Evolutionary conservation across 1,140 invertebrate species (phyloP).

Genomic region (Sinonovacula constricta): DNA sequence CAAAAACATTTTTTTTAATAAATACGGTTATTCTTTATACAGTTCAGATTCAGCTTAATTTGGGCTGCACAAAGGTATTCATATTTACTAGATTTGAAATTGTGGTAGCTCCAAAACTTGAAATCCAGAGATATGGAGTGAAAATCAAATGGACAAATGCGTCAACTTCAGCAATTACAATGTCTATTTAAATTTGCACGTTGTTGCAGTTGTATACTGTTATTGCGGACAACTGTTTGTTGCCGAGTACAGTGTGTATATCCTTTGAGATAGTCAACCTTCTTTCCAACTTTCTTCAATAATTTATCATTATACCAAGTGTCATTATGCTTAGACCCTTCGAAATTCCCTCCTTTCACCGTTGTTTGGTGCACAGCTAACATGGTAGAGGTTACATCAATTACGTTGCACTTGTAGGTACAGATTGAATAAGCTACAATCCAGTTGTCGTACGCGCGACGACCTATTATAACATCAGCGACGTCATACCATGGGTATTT

Average conservation of each 20-base stretch:
- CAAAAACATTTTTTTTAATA: too few relatives aligned
- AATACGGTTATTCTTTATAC: too few relatives aligned
- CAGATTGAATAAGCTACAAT: slow-evolving; percentile 48
- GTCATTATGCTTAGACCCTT: slow-evolving; percentile 39
- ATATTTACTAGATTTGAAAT: too few relatives aligned
- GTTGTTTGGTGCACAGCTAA: slow-evolving; percentile 61
- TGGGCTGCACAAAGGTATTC: too few relatives aligned
- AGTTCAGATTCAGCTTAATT: too few relatives aligned
- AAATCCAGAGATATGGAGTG: too few relatives aligned
- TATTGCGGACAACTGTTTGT: neutral
- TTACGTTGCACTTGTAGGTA: slow-evolving; percentile 26
- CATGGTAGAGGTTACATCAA: slow-evolving; percentile 56
- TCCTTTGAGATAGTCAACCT: too few relatives aligned
- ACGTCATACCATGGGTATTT: slow-evolving; percentile 59
- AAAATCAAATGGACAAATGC: too few relatives aligned
- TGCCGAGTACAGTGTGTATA: neutral
- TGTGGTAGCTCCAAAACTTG: too few relatives aligned
- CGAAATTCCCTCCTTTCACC: slow-evolving; percentile 33
- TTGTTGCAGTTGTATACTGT: too few relatives aligned
- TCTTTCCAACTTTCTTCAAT: neutral
- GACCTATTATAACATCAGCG: slow-evolving; percentile 55
- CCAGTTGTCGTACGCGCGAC: slow-evolving; percentile 60
- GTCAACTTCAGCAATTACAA: too few relatives aligned
- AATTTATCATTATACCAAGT: slow-evolving; percentile 50
- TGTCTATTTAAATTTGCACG: too few relatives aligned